Base-by-base conservation (phyloP, 1,140 invertebrate genomes). In the Oscheius sp. region DNA sequence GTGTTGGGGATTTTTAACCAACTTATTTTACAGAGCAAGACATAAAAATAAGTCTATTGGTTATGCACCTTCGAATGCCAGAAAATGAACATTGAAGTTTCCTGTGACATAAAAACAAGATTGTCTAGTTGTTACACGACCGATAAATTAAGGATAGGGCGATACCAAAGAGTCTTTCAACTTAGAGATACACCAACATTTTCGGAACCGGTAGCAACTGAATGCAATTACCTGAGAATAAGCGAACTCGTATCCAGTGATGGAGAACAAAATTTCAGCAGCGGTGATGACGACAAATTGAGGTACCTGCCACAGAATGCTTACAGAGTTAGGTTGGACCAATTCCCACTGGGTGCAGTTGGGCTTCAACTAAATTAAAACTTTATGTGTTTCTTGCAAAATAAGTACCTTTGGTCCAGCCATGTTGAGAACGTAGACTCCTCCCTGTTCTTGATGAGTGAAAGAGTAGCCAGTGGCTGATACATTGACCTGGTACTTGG, bases 181-280 rank as follows among this genome's bases (percentile, higher is more conserved):
- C n/a, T n/a, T n/a, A n/a, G n/a, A n/a, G n/a, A n/a, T n/a, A n/a
- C n/a, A n/a, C n/a, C n/a, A n/a, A n/a, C n/a, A n/a, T n/a, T n/a
- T n/a, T n/a, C n/a, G n/a, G n/a, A n/a, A n/a, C n/a, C n/a, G n/a
- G n/a, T n/a, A 55, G 49, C 49, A 13, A 13, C 4, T 13, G 28
- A 23, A 23, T 7, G 23, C n/a, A 32, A 18, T 65, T 63, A 68
- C 72, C 87, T 90, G 89, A 32, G 88, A 88, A 84, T 95, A 97
- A 0, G 92, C 91, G 86, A 96, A 96, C 79, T 94, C 91, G 10
- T 95, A 87, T 10, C 93, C 94, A 0, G 93, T 95, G 18, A 96
- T 89, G 0, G 91, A 92, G 83, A 95, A 95, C 87, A 96, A 89
- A 29, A 96, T 88, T 86, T 91, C 92, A 3, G 89, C 93, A 73